These are phyloP conservation scores for Hydraecia micacea DNA, from an alignment of 2,888 invertebrate genomes.

Conservation along the genomic window DNA sequence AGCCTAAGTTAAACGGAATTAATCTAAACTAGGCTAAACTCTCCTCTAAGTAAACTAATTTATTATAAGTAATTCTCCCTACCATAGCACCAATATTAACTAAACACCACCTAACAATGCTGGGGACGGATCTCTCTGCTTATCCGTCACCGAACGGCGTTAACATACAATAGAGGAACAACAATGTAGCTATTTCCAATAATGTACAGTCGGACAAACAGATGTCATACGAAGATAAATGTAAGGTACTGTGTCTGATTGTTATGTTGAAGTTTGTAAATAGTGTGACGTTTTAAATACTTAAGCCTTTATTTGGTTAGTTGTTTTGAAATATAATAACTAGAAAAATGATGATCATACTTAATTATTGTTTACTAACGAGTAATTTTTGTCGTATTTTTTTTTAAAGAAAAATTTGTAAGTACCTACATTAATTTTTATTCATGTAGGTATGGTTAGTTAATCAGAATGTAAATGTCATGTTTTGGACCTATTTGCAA, in stretches of 20 bases:
- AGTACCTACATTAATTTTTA: too few relatives aligned
- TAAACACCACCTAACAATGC: slow-evolving; percentile 39
- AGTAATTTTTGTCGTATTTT: background rate
- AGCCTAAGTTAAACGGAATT: background rate
- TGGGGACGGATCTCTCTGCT: slow-evolving; percentile 50
- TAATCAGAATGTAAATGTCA: too few relatives aligned
- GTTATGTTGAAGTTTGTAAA: background rate
- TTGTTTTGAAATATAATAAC: background rate
- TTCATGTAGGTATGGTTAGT: too few relatives aligned
- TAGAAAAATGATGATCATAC: background rate
- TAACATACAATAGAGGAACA: slow-evolving; percentile 71
- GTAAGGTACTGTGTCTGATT: slow-evolving; percentile 28
- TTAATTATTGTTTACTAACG: background rate
- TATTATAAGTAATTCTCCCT: slow-evolving; percentile 44
- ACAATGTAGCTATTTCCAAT: slow-evolving; percentile 76
- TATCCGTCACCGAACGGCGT: slow-evolving; percentile 63
- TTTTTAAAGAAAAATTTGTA: background rate
- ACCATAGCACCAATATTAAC: slow-evolving; percentile 26
- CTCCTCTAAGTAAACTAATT: slow-evolving; percentile 36
- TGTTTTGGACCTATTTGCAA: too few relatives aligned
- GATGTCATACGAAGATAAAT: slow-evolving; percentile 49
- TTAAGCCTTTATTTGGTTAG: background rate
- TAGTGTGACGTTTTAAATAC: background rate
- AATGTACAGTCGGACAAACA: slow-evolving; percentile 57
- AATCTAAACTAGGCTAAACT: slow-evolving; percentile 6